Base-by-base conservation (phyloP, 2,797 vertebrate species). In the Oreonectes daqikongensis region DNA sequence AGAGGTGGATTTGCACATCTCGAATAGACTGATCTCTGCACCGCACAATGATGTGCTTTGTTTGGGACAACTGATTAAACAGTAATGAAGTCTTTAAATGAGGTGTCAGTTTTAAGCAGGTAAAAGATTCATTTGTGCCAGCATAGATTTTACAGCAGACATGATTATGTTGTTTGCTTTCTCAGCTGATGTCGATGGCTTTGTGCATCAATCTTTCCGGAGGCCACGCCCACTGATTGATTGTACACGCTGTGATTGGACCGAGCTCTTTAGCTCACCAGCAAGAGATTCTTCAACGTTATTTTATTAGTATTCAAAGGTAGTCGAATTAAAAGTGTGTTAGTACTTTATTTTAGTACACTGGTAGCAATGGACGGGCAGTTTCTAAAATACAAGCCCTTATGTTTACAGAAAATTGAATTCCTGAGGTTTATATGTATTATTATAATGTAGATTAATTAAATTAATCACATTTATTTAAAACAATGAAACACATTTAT, bases 41-140 rank as follows among this genome's bases (percentile, higher is more conserved):
- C n/a, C n/a, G n/a, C n/a, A 32, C 24, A 61, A 61, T 18, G 60
- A 48, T 35, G 14, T 73, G 35, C 57, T 50, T 35, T 50, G 20
- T 15, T 38, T 30, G 20, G 59, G 20, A 73, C 0, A 17, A 9
- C 17, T 74, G 38, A 35, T 76, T 60, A n/a, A 59, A 68, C 57
- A n/a, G 10, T 68, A 60, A 68, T 60, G 64, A 68, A 68, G 64
- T 48, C 73, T 59, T 75, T 61, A 72, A 72, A 72, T 61, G 70
- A 72, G 42, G 24, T 61, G n/a, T 64, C 44, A 26, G 59, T 50
- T 73, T 73, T 24, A 20, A 48, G 28, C 65, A 68, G 38, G 65
- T 68, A 38, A 50, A 69, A 38, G 17, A 69, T 6, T 3, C 15
- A n/a, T 77, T 50, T 63, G 44, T 69, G 24, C 12, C 22, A 42